Conservation (phyloP, 2,888 invertebrate genomes). For the Archips xylosteana region DNA sequence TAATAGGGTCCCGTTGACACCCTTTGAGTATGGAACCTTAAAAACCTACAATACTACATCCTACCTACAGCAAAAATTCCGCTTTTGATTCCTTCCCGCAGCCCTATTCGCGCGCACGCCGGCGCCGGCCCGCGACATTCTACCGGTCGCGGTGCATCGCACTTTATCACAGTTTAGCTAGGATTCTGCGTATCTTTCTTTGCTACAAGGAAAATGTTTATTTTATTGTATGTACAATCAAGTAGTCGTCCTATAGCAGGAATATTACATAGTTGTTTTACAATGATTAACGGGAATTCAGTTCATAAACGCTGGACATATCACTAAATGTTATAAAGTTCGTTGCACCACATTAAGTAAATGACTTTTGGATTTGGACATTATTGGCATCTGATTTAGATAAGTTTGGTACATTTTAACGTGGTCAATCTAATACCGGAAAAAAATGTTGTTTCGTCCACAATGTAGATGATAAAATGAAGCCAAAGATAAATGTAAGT, state of each 20-base stretch:
- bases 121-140: conserved; percentile 42
- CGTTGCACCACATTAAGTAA: no score
- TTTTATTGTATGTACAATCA: background rate
- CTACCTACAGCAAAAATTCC: background rate
- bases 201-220: conserved; percentile 7
- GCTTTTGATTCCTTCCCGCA: conserved; percentile 13
- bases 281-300: background rate
- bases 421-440: no score
- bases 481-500: no score
- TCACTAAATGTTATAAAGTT: no score
- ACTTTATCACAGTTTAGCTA: conserved; percentile 31
- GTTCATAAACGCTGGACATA: no score
- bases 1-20: no score
- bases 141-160: conserved; percentile 50
- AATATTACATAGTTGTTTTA: background rate
- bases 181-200: background rate
- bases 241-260: background rate
- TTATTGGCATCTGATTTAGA: background rate
- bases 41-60: no score
- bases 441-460: no score
- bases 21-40: no score
- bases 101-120: conserved; percentile 6
- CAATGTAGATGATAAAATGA: no score
- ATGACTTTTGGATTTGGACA: background rate
- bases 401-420: no score